Evolutionary conservation across 2,888 invertebrate genomes (phyloP), one percentile per base, ranked within the genome.

Genomic region (Agrotis exclamationis): DNA sequence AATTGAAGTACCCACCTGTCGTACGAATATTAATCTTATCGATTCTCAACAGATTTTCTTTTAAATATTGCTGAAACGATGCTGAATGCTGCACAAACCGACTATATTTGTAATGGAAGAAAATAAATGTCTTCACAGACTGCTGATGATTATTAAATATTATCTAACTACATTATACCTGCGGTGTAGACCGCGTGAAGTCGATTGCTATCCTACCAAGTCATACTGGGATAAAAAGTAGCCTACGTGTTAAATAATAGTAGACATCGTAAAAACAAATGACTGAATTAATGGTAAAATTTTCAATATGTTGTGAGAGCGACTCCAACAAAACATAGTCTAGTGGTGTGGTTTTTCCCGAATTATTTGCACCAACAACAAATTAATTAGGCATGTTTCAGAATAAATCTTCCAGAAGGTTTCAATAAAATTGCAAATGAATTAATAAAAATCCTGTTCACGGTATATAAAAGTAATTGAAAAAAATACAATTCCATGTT

Each of bases 11-110:
- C 45, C 58, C 48, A 80, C 45, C 64, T 60, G 45, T 66, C 73
- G 16, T n/a, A 58, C 47, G 44, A 54, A 58, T 56, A 79, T 78
- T 67, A 79, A 79, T 73, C 54, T 73, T 56, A 77, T 63, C 44
- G 63, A 57, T 62, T 56, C 51, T 58, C 50, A 24, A 50, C 44
- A 59, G 39, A 44, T 51, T 60, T 20, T 5, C 20, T 14, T 50
- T 44, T 14, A 39, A 51, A 50, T 59, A 45, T 39, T 18, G 24
- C 47, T 59, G 22, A 74, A 65, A 14, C n/a, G n/a, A n/a, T n/a
- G n/a, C n/a, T n/a, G n/a, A n/a, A n/a, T 70, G 39, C 24, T 64
- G n/a, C 6, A 33, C 22, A 65, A 65, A 70, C 14, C 22, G 18
- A 24, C 16, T 3, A 22, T 16, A 16, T 53, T 54, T 4, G 2